These are phyloP conservation scores for Sebastes wilsoni DNA, from an alignment of 2,797 vertebrate species.

Conservation along the genomic window DNA sequence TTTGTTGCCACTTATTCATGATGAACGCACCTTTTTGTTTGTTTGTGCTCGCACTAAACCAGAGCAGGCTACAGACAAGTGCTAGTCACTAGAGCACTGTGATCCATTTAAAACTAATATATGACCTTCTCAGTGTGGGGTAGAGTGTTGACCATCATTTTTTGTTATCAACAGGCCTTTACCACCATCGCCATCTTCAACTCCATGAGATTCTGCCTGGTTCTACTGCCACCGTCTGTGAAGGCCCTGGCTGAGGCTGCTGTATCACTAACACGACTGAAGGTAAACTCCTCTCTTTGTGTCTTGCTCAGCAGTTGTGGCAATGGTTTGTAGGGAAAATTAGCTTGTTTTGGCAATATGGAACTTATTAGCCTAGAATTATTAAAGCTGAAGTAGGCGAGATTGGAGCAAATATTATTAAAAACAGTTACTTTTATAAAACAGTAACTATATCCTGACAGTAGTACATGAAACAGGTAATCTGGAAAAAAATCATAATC, in stretches of 20 bases:
- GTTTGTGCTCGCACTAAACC: neutral
- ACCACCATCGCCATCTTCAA: slow-evolving; percentile 87
- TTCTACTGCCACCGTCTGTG: slow-evolving; percentile 77
- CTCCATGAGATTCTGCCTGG: slow-evolving; percentile 82
- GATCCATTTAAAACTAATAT: neutral
- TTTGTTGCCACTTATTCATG: neutral
- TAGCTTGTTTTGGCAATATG: too few species aligned
- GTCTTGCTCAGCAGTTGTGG: too few species aligned
- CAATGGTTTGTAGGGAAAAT: too few species aligned
- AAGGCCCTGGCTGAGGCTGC: slow-evolving; percentile 81
- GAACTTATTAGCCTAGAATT: too few species aligned
- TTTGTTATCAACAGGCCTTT: slow-evolving; percentile 78
- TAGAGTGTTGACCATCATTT: too few species aligned
- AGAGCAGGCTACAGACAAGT: neutral
- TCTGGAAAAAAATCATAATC: too few species aligned
- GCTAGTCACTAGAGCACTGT: neutral
- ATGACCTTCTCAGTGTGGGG: too few species aligned
- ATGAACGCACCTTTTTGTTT: neutral
- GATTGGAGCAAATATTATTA: too few species aligned
- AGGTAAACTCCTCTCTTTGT: slow-evolving; percentile 68
- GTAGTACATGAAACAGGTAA: too few species aligned
- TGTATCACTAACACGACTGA: slow-evolving; percentile 81
- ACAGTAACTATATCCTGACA: too few species aligned
- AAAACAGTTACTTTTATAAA: too few species aligned
- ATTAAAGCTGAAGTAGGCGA: too few species aligned